These are phyloP conservation scores for Galaxias olidus DNA, from an alignment of 2,797 vertebrate genomes.

Conservation along the genomic window DNA sequence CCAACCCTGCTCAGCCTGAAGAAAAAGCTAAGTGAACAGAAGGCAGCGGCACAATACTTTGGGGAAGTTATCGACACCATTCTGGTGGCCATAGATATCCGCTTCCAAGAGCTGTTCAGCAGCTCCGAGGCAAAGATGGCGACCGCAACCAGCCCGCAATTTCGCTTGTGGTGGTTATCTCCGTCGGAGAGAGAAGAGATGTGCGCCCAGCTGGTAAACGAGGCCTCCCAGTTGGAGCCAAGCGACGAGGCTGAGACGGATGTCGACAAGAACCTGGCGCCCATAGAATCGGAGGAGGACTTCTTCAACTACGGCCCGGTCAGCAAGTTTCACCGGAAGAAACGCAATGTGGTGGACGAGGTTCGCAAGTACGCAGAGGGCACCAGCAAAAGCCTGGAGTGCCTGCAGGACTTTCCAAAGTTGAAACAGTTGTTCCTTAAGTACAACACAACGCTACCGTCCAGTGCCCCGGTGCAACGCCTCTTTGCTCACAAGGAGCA, in stretches of 20 bases:
- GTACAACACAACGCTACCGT: conserved; percentile 75
- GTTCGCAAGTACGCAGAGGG: conserved; percentile 72
- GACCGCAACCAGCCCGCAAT: conserved; percentile 72
- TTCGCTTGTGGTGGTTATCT: conserved; percentile 74
- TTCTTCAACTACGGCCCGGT: conserved; percentile 73
- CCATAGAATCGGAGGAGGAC: conserved; percentile 69
- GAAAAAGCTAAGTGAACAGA: conserved; percentile 74
- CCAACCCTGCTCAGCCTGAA: conserved; percentile 75
- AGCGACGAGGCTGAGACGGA: conserved; percentile 24
- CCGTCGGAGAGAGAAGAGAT: conserved; percentile 72
- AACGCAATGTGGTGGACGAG: conserved; percentile 65
- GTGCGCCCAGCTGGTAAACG: conserved; percentile 62
- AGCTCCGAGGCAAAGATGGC: conserved; percentile 72
- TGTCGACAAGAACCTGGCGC: conserved; percentile 42
- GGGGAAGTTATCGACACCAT: conserved; percentile 60
- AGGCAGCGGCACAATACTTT: conserved; percentile 56
- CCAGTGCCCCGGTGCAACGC: conserved; percentile 71
- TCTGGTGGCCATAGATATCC: conserved; percentile 60
- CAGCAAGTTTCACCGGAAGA: conserved; percentile 46
- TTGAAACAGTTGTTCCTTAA: conserved; percentile 75
- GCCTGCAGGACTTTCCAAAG: conserved; percentile 74
- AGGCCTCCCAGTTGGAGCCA: conserved; percentile 66
- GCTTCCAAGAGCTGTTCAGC: conserved; percentile 70
- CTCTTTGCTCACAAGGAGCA: conserved; percentile 74
- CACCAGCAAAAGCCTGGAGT: conserved; percentile 71